Evolutionary conservation across 2,797 vertebrate genomes (phyloP), one percentile per base, ranked within the genome.

Genomic region (Rhinatrema bivittatum): DNA sequence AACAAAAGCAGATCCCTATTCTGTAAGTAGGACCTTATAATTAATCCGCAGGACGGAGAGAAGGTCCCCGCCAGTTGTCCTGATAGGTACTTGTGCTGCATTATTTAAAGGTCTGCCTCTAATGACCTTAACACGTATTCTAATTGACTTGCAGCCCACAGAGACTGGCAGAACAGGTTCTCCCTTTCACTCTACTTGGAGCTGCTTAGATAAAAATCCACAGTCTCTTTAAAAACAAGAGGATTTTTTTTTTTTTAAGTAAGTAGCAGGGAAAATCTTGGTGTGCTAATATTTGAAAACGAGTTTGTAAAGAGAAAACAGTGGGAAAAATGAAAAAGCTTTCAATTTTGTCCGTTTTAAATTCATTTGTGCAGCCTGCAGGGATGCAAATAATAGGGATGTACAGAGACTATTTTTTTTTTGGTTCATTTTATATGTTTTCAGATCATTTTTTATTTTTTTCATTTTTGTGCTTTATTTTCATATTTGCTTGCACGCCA

Each of bases 271-370:
- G 6, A 4, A 21, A 21, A 25, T 3, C 5, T 11, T 25, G 41
- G 14, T 24, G 25, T 10, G 4, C 17, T 29, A 35, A 47, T 50
- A 40, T 29, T 26, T 18, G 22, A 52, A 57, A 39, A 51, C 7
- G 23, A 40, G 23, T 6, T 25, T 27, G 13, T 32, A 42, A 40
- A 14, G 8, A 11, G 21, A 9, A 31, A 46, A 39, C 31, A 56
- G 25, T 20, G 30, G 49, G n/a, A n/a, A n/a, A n/a, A n/a, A n/a
- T n/a, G n/a, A n/a, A n/a, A n/a, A n/a, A n/a, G n/a, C n/a, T n/a
- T n/a, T n/a, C 20, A 22, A 41, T 29, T 45, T 32, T 32, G 11
- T 24, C 50, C 49, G 39, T 41, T 42, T 15, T 7, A 27, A 39
- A 50, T 28, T 20, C n/a, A 16, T 20, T 25, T 38, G 10, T 24